Evolutionary conservation across 64 coral and sea anemone genomes (phyloP).

Genomic region (Montipora efflorescens): DNA sequence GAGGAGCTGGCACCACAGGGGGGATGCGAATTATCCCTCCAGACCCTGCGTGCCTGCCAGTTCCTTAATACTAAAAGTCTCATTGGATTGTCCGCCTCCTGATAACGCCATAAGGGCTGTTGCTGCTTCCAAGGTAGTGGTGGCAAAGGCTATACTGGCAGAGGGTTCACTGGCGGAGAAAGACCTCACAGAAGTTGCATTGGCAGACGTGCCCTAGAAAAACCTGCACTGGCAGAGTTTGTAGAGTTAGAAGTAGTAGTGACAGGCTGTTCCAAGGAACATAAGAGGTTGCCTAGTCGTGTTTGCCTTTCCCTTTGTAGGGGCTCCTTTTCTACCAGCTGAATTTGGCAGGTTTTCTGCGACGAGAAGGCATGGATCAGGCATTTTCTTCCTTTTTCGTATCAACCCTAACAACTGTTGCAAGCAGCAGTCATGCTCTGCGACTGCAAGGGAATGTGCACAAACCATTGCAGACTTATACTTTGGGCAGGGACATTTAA

Average conservation of each 20-base stretch:
- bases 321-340: slow-evolving; percentile 44
- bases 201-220: neutral
- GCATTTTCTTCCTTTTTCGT: slow-evolving; percentile 60
- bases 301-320: slow-evolving; percentile 70
- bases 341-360: slow-evolving; percentile 43
- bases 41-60: slow-evolving; percentile 56
- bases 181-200: neutral
- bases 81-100: neutral
- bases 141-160: slow-evolving; percentile 7
- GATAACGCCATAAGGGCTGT: slow-evolving; percentile 42
- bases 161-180: slow-evolving; percentile 1
- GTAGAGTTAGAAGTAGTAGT: neutral
- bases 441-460: slow-evolving; percentile 46
- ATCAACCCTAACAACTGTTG: slow-evolving; percentile 40
- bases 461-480: slow-evolving; percentile 67
- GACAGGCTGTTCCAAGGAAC: slow-evolving; percentile 10
- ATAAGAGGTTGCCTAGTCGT: slow-evolving; percentile 39
- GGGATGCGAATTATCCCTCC: slow-evolving; percentile 43
- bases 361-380: slow-evolving; percentile 45
- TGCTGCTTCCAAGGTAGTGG: slow-evolving; percentile 46
- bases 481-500: slow-evolving; percentile 64
- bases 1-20: slow-evolving; percentile 28
- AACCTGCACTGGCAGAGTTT: neutral
- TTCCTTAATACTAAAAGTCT: slow-evolving; percentile 52
- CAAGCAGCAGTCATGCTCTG: slow-evolving; percentile 43